Base-by-base conservation (phyloP, 2,888 invertebrate genomes). In the Torymus auratus region DNA sequence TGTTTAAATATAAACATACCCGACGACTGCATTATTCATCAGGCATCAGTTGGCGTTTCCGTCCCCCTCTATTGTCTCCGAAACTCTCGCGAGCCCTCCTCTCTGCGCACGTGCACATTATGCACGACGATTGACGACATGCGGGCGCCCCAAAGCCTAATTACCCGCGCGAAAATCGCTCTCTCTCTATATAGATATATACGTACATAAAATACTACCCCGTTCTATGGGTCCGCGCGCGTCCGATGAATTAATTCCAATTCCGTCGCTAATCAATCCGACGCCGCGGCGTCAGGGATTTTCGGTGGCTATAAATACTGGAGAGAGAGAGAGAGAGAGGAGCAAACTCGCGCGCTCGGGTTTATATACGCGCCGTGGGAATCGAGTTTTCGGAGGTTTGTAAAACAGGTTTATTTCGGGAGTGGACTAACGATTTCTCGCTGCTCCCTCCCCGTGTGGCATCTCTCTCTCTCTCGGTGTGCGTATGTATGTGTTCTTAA, bases 381-480 rank as follows among this genome's bases (percentile, higher is more conserved):
- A 72, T 62, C 17, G 61, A 53, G 71, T 53, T 72, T 72, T 52
- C 5, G 50, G 17, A 61, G 60, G n/a, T n/a, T 15, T 20, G 14
- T 50, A 50, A 61, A 61, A 71, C 58, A 2, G 71, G 58, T 71
- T 58, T 70, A 41, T 41, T 71, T 64, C 20, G 23, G 15, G 58
- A 70, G 41, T 41, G 28, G 58, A 12, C 56, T 69, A 64, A 64
- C 28, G 28, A 28, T 28, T 28, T 28, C 28, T 28, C 28, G 28
- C 28, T 28, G 2, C 28, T 20, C 2, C 20, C n/a, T n/a, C 28
- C 4, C 28, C 4, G 28, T 7, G 28, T 4, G 28, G 28, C 28
- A 28, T 28, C 28, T 28, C 28, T 28, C 7, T 28, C 28, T 28
- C 4, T 28, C 28, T 28, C 2, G 2, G 28, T 28, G 28, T 28